phyloP scores from a whole-genome alignment of 1,140 invertebrate genomes.

The Schlechtendalia chinensis region DNA sequence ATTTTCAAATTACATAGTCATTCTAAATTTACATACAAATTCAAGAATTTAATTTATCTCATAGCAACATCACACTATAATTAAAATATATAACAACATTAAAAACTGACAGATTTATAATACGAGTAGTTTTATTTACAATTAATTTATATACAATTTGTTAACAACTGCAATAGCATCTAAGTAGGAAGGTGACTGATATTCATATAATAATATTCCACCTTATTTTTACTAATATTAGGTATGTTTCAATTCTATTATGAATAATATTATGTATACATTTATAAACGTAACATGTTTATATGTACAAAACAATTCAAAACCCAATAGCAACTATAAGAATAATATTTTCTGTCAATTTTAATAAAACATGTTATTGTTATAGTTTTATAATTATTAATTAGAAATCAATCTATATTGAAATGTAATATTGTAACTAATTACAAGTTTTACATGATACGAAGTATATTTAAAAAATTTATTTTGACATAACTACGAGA shows the following conservation, averaged over 20 bases:
- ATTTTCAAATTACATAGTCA: conserved; percentile 18
- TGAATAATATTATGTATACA: background rate
- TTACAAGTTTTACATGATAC: background rate
- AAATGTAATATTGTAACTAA: background rate
- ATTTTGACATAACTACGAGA: background rate
- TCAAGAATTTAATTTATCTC: conserved; percentile 17
- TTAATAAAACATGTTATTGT: background rate
- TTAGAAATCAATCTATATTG: background rate
- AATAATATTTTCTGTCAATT: conserved; percentile 6
- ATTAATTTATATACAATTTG: conserved; percentile 9
- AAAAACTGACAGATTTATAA: conserved; percentile 24
- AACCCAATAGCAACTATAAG: background rate
- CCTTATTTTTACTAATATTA: background rate
- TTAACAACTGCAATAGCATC: background rate
- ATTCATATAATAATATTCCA: background rate
- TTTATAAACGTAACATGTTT: conserved; percentile 11
- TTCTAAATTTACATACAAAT: conserved; percentile 41
- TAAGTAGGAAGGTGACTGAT: conserved; percentile 36
- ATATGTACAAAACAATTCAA: conserved; percentile 19
- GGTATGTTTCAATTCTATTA: background rate
- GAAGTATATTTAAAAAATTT: background rate
- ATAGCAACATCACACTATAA: conserved; percentile 20
- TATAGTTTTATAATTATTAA: background rate
- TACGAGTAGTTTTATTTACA: conserved; percentile 40
- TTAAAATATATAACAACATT: conserved; percentile 3